Evolutionary conservation across 2,797 vertebrate genomes (phyloP).

Genomic region (Acanthiza pusilla): DNA sequence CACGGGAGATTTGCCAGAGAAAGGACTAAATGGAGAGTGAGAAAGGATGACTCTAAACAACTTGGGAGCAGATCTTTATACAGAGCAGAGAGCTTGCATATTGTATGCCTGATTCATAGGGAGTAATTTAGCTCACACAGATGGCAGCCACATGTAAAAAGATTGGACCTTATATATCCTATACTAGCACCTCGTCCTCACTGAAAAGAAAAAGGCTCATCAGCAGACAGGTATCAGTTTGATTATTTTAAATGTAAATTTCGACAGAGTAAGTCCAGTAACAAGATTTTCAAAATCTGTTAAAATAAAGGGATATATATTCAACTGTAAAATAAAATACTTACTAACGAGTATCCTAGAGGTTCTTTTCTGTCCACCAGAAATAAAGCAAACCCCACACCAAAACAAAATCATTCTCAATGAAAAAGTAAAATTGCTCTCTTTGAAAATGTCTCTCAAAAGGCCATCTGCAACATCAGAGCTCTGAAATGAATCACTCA

Average conservation of each 20-base stretch:
- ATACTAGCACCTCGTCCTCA: not conserved
- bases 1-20: constrained; percentile 16
- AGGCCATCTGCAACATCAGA: not conserved
- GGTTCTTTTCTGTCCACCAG: not conserved
- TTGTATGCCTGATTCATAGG: constrained; percentile 20
- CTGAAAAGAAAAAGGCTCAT: not conserved
- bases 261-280: not conserved
- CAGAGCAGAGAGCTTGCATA: constrained; percentile 11
- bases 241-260: not conserved
- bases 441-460: not conserved
- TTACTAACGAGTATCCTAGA: not conserved
- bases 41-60: constrained; percentile 35
- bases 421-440: not conserved
- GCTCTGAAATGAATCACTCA: not conserved
- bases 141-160: constrained; percentile 50
- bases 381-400: not conserved
- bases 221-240: not conserved
- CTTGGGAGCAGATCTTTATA: constrained; percentile 16
- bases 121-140: not conserved
- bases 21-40: constrained; percentile 26
- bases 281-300: not conserved
- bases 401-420: not conserved
- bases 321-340: not conserved
- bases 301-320: not conserved
- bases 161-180: not conserved